These are phyloP conservation scores for Podarcis raffonei DNA, from an alignment of 2,113 vertebrate species.

Conservation along the genomic window DNA sequence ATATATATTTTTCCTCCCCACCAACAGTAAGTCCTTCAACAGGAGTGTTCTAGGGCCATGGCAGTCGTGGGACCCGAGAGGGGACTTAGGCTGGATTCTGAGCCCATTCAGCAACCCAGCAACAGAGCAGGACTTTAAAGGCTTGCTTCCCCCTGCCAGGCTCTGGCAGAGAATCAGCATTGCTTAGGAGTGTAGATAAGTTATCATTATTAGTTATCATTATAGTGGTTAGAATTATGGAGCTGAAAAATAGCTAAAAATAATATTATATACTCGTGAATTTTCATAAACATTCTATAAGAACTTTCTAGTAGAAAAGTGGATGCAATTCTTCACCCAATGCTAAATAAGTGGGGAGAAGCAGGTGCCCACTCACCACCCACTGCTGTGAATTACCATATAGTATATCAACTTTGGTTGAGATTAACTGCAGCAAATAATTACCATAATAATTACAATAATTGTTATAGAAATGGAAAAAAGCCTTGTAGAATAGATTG, in stretches of 20 bases:
- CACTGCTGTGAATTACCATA: conserved; percentile 22
- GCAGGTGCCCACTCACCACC: conserved; percentile 28
- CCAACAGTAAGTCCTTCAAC: too few relatives aligned
- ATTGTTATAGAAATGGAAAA: conserved; percentile 46
- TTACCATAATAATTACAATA: conserved; percentile 58
- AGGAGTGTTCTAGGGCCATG: too few relatives aligned
- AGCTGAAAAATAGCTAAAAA: conserved; percentile 49
- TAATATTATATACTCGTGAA: conserved; percentile 37
- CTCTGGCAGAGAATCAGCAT: too few relatives aligned
- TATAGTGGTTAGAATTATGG: conserved; percentile 39
- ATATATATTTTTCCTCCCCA: too few relatives aligned
- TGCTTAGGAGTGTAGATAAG: neutral
- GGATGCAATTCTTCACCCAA: conserved; percentile 40
- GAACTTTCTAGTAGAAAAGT: conserved; percentile 33
- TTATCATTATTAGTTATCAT: conserved; percentile 18
- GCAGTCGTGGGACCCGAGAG: too few relatives aligned
- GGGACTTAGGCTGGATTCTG: too few relatives aligned
- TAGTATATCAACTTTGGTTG: conserved; percentile 33
- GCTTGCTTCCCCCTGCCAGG: too few relatives aligned
- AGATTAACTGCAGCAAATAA: conserved; percentile 49
- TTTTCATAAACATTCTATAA: conserved; percentile 39
- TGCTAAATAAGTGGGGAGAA: conserved; percentile 19
- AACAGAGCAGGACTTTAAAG: too few relatives aligned
- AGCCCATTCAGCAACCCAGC: too few relatives aligned
- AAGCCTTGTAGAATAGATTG: conserved; percentile 22